Conservation (phyloP, 2,113 vertebrate genomes). For the Ornithorhynchus anatinus region DNA sequence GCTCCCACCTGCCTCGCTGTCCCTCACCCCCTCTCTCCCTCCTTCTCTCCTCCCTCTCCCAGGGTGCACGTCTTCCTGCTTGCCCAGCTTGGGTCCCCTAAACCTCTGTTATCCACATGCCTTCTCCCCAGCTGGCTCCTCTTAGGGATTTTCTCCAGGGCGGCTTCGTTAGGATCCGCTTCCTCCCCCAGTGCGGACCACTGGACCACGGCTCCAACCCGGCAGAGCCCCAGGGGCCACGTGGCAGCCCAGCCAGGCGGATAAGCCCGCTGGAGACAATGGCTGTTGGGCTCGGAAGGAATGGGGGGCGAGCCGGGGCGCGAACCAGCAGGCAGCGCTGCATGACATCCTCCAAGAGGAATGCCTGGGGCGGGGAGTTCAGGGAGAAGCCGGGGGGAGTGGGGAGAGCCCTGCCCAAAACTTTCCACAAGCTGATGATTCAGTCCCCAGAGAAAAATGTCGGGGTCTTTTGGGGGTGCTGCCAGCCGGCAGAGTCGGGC, state of each 20-base stretch:
- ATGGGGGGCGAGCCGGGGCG: neutral
- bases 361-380: slow-evolving; percentile 41
- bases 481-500: too few relatives aligned
- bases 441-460: slow-evolving; percentile 42
- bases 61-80: too few relatives aligned
- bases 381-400: slow-evolving; percentile 24
- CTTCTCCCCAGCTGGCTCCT: neutral
- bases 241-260: neutral
- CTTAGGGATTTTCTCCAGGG: neutral
- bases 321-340: slow-evolving; percentile 19
- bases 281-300: neutral
- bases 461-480: neutral
- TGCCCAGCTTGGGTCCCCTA: too few relatives aligned
- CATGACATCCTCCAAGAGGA: slow-evolving; percentile 55
- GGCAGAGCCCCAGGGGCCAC: too few relatives aligned
- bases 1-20: neutral
- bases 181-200: neutral
- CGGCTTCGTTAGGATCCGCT: neutral
- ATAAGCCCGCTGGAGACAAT: neutral
- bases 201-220: too few relatives aligned
- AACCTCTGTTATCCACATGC: neutral
- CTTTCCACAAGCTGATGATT: slow-evolving; percentile 49
- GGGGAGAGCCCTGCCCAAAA: slow-evolving; percentile 44
- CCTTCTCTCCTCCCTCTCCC: neutral
- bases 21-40: neutral